phyloP scores from a whole-genome alignment of 2,888 invertebrate genomes.

The Diarsia brunnea region DNA sequence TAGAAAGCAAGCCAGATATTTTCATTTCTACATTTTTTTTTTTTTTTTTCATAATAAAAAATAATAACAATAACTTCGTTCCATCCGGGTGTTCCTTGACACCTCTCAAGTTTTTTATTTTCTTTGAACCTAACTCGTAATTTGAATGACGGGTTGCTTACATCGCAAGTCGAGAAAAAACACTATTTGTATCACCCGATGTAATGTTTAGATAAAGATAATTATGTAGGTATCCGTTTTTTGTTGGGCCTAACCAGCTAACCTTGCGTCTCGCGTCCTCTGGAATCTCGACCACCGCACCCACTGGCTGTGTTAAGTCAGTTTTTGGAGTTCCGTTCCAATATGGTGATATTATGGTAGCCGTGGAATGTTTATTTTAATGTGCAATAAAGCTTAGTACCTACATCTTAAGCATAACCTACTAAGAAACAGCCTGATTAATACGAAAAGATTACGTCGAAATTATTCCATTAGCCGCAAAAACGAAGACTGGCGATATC shows the following conservation, averaged over 20 bases:
- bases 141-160: background rate
- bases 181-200: constrained; percentile 35
- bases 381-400: background rate
- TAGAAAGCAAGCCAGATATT: no score
- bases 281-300: constrained; percentile 67
- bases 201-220: constrained; percentile 60
- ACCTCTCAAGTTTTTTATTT: no score
- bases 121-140: background rate
- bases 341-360: constrained; percentile 2
- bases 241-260: constrained; percentile 53
- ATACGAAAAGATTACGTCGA: no score
- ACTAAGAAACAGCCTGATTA: background rate
- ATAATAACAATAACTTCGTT: no score
- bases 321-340: constrained; percentile 36
- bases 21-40: no score
- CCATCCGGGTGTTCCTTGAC: no score
- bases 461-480: background rate
- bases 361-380: constrained; percentile 4
- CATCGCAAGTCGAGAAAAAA: constrained; percentile 15
- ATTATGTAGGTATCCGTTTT: constrained; percentile 58
- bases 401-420: background rate
- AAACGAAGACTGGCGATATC: background rate
- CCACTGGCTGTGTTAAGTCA: constrained; percentile 37
- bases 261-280: constrained; percentile 60
- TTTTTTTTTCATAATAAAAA: no score